phyloP scores from a whole-genome alignment of 1,140 invertebrate species.

The Hyles vespertilio region DNA sequence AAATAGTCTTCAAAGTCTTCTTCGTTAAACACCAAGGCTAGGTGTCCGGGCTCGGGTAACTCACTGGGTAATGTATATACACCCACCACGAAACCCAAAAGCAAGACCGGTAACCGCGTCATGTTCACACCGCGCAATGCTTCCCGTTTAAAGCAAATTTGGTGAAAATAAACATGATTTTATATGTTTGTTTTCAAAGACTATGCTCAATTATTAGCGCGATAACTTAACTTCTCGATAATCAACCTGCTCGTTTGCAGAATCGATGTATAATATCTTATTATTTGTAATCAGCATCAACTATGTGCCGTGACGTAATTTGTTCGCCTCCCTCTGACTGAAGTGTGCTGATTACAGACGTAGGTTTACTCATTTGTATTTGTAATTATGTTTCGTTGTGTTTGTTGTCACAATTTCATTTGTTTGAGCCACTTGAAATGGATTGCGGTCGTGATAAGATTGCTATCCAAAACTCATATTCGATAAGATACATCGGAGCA shows the following conservation, averaged over 20 bases:
- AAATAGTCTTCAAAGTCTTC: slow-evolving; percentile 64
- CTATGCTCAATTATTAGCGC: background rate
- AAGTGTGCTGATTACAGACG: too few relatives aligned
- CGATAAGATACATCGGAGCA: too few relatives aligned
- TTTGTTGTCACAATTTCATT: too few relatives aligned
- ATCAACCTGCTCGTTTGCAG: background rate
- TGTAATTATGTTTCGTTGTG: too few relatives aligned
- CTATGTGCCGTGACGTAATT: too few relatives aligned
- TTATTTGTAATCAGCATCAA: background rate
- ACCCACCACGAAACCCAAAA: slow-evolving; percentile 3
- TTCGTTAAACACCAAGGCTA: slow-evolving; percentile 46
- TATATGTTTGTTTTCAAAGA: background rate
- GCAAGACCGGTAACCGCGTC: slow-evolving; percentile 3
- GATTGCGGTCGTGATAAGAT: too few relatives aligned
- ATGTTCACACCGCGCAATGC: background rate
- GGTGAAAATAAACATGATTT: too few relatives aligned
- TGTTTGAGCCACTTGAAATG: too few relatives aligned
- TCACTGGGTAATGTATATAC: slow-evolving; percentile 21
- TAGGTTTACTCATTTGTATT: too few relatives aligned
- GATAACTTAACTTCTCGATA: background rate
- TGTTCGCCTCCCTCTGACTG: too few relatives aligned
- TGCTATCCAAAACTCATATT: too few relatives aligned
- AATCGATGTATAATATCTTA: slow-evolving; percentile 1
- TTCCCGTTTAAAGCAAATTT: too few relatives aligned
- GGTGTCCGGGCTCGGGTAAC: slow-evolving; percentile 33